These are phyloP conservation scores for Clytia hemisphaerica DNA, from an alignment of 30 jellyfish, hydroid and myxozoan genomes.

Conservation along the genomic window DNA sequence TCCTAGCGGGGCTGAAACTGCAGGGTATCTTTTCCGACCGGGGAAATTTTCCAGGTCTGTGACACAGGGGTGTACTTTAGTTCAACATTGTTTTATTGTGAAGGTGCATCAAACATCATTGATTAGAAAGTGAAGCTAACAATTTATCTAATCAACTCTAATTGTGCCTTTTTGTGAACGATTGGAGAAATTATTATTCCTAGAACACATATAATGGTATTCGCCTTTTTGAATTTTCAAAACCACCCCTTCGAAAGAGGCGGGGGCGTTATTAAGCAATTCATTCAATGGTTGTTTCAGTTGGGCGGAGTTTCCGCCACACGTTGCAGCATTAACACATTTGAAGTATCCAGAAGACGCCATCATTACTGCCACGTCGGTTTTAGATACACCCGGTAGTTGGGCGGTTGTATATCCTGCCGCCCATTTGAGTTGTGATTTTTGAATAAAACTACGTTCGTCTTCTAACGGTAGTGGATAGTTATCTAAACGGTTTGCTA, in stretches of 20 bases:
- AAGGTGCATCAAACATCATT: too few relatives aligned
- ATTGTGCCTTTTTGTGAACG: constrained; percentile 26
- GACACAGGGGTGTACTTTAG: too few relatives aligned
- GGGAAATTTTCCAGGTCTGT: too few relatives aligned
- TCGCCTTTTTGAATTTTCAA: constrained; percentile 28
- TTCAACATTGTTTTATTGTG: too few relatives aligned
- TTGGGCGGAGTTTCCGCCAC: constrained; percentile 38
- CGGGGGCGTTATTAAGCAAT: constrained; percentile 77
- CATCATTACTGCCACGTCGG: constrained; percentile 54
- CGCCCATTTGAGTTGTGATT: too few relatives aligned
- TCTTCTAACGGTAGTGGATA: constrained; percentile 81
- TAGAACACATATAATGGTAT: constrained; percentile 77
- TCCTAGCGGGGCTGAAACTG: too few relatives aligned
- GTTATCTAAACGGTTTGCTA: constrained; percentile 51
- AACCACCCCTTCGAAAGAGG: constrained; percentile 66
- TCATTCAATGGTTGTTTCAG: constrained; percentile 32
- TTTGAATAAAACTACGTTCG: constrained; percentile 13
- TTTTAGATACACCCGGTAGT: too few relatives aligned
- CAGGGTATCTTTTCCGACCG: too few relatives aligned
- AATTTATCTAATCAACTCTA: too few relatives aligned
- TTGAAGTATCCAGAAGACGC: constrained; percentile 59
- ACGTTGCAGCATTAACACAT: constrained; percentile 38
- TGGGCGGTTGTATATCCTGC: too few relatives aligned
- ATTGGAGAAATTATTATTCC: constrained; percentile 82
- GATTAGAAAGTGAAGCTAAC: too few relatives aligned